Conservation (phyloP, 2,113 vertebrate species). For the Plecotus auritus region DNA sequence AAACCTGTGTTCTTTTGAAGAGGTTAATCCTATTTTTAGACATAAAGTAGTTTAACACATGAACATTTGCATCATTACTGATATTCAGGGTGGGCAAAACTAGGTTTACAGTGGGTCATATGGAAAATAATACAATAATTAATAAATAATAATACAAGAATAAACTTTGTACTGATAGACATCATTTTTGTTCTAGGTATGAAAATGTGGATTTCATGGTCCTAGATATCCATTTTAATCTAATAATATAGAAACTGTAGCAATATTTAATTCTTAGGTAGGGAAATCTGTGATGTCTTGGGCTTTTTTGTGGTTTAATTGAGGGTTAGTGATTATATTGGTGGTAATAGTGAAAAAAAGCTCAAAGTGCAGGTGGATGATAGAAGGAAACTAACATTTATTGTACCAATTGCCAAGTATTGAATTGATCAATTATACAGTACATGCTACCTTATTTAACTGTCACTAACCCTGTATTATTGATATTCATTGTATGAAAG, state of each 20-base stretch:
- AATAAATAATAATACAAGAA: neutral
- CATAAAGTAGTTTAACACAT: neutral
- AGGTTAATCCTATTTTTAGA: neutral
- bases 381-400: neutral
- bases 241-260: neutral
- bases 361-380: neutral
- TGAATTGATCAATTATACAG: neutral
- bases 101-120: neutral
- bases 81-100: neutral
- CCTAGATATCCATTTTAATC: neutral
- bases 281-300: neutral
- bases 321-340: neutral
- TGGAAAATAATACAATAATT: neutral
- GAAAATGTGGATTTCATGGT: neutral
- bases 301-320: neutral
- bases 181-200: neutral
- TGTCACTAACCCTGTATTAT: neutral
- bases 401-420: neutral
- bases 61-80: neutral
- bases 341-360: neutral
- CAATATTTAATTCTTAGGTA: neutral
- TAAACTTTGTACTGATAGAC: neutral
- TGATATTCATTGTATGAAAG: neutral
- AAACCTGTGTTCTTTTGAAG: neutral
- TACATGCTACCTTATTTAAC: neutral